A percentile compares a stretch with the other conserved stretches of the same genome.
These are phyloP conservation scores for Proterorhinus semilunaris DNA, from an alignment of 2,113 vertebrate genomes.

Conservation along the genomic window DNA sequence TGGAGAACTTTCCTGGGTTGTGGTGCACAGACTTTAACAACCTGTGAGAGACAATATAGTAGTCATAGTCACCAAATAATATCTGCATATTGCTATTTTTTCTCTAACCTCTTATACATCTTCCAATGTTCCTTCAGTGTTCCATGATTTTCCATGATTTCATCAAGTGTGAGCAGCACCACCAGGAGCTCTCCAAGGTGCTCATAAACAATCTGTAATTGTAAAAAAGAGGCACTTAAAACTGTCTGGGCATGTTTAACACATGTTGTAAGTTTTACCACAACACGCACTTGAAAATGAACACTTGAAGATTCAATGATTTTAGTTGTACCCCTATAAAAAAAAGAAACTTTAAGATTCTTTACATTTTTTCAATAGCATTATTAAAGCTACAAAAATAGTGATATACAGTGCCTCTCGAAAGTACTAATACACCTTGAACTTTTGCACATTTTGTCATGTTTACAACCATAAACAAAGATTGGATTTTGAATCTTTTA, in stretches of 20 bases:
- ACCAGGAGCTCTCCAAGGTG: slow-evolving; percentile 92
- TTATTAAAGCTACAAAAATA: neutral
- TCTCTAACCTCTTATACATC: slow-evolving; percentile 94
- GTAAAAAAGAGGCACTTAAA: neutral
- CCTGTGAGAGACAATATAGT: slow-evolving; percentile 60
- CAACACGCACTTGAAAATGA: slow-evolving; percentile 90
- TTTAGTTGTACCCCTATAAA: slow-evolving; percentile 85
- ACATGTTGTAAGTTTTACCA: neutral
- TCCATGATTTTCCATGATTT: slow-evolving; percentile 93
- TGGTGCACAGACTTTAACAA: slow-evolving; percentile 97
- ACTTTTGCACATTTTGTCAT: no score
- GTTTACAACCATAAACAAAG: no score
- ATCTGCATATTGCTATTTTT: neutral
- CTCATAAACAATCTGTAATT: slow-evolving; percentile 88
- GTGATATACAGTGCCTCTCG: no score
- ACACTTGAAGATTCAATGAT: slow-evolving; percentile 96
- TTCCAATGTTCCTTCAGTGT: slow-evolving; percentile 97
- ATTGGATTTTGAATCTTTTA: no score
- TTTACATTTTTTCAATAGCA: no score
- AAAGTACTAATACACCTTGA: no score
- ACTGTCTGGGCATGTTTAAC: neutral
- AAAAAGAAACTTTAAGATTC: slow-evolving; percentile 3
- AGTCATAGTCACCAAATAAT: neutral
- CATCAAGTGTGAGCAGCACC: slow-evolving; percentile 92
- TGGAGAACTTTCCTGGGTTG: slow-evolving; percentile 94